Evolutionary conservation across 2,113 vertebrate species (phyloP), one percentile per base, ranked within the genome.

Genomic region (Dromaius novaehollandiae): DNA sequence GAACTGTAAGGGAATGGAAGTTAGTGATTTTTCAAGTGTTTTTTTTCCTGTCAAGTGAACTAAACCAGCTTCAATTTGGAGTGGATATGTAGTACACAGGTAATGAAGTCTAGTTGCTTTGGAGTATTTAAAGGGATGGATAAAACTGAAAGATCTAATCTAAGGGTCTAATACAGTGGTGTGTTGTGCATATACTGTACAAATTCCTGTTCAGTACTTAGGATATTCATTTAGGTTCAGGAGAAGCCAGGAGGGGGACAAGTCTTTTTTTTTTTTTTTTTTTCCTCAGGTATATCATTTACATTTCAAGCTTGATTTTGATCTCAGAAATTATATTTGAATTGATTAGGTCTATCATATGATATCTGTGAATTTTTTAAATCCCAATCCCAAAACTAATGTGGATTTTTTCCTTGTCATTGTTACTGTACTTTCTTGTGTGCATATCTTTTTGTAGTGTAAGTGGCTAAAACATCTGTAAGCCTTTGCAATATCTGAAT

Each of bases 1-100:
- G 74, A 42, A 96, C n/a, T 95, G 44, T 91, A 95, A 63, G 13
- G 80, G 75, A 93, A 56, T 77, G 80, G 60, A 79, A 68, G 9
- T 82, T 50, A 36, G 61, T 85, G 63, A 17, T 88, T 48, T 48
- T 94, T 95, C 84, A 88, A 58, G 89, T 86, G 53, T 9, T 83
- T 50, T 88, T 44, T 34, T 76, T 36, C 48, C 22, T 84, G 34
- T 86, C 76, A 74, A n/a, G 44, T 40, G n/a, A 95, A n/a, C 64
- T 18, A 76, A 76, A 69, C 56, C 24, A 42, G 21, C 84, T 90
- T 96, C 48, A 8, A 2, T 64, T 44, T 40, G 34, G 42, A 25
- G 30, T 17, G 28, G 38, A 46, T 30, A 53, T 32, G 7, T n/a
- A 78, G 44, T 11, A 71, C 48, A 12, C 8, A 85, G 50, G 94